Percentiles rank a stretch among this genome's conserved stretches.
Conservation (phyloP, 2,888 invertebrate genomes). For the Caprella mutica region DNA sequence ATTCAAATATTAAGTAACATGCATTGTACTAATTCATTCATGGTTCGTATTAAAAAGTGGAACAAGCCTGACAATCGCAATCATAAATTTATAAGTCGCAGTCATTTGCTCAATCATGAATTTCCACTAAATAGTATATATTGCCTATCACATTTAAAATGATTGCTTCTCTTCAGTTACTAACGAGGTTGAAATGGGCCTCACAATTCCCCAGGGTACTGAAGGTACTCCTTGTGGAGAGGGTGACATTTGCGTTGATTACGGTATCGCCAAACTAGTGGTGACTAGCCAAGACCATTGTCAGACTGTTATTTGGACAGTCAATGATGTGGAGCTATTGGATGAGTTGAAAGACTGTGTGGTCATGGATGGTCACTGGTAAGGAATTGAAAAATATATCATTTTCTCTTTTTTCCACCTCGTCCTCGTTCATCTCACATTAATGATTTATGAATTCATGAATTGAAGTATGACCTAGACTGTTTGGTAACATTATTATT, state of each 20-base stretch:
- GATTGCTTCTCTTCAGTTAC: constrained; percentile 6
- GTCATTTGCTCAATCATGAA: too few species aligned
- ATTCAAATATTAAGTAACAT: too few species aligned
- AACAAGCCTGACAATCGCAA: background rate
- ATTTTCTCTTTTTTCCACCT: too few species aligned
- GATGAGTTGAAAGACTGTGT: constrained; percentile 19
- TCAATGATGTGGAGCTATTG: background rate
- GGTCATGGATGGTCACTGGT: too few species aligned
- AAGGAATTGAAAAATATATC: too few species aligned
- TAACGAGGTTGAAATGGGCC: constrained; percentile 21
- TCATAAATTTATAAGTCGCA: background rate
- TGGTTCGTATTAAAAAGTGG: too few species aligned
- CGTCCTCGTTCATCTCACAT: too few species aligned
- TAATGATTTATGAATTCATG: too few species aligned
- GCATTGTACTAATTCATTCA: too few species aligned
- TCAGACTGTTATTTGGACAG: constrained; percentile 23
- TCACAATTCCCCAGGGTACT: constrained; percentile 18
- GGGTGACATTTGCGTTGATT: constrained; percentile 21
- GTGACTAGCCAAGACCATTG: constrained; percentile 23
- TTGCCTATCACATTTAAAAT: background rate
- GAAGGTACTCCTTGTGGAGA: constrained; percentile 14
- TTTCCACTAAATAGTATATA: background rate
- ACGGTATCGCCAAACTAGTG: constrained; percentile 16
- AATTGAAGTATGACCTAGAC: too few species aligned
- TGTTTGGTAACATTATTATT: too few species aligned